Conservation (phyloP, 2,888 invertebrate species). For the Molorchus minor region DNA sequence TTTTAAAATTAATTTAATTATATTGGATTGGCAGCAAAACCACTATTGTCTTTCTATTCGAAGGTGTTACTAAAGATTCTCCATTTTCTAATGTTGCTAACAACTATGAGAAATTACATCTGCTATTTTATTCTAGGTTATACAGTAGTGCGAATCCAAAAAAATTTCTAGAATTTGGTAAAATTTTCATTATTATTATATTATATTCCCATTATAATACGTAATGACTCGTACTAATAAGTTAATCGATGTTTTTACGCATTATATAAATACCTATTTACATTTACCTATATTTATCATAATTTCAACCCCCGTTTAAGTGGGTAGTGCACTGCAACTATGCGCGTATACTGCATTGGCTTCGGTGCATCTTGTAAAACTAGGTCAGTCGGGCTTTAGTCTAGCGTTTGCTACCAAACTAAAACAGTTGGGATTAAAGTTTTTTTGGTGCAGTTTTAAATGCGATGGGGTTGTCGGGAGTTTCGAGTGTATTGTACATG, state of each 20-base stretch:
- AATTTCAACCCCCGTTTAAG: slow-evolving; percentile 1
- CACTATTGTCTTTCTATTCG: too few species aligned
- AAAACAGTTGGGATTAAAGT: slow-evolving; percentile 23
- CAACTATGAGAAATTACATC: too few species aligned
- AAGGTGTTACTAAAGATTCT: too few species aligned
- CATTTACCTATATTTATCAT: neutral
- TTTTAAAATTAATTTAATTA: too few species aligned
- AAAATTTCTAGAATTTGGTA: too few species aligned
- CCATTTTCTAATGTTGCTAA: too few species aligned
- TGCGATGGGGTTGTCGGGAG: slow-evolving; percentile 1
- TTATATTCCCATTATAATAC: too few species aligned
- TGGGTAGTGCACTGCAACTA: slow-evolving; percentile 39
- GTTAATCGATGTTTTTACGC: neutral
- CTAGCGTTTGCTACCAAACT: slow-evolving; percentile 28
- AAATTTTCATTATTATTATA: too few species aligned
- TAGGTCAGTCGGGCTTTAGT: slow-evolving; percentile 50
- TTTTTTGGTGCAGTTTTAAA: slow-evolving; percentile 10
- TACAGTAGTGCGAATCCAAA: too few species aligned
- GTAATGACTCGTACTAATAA: too few species aligned
- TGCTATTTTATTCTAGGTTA: too few species aligned
- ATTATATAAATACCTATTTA: neutral
- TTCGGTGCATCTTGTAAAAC: slow-evolving; percentile 45
- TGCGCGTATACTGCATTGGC: slow-evolving; percentile 32
- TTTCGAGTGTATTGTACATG: neutral
- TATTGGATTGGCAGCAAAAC: too few species aligned